Evolutionary conservation across 35 echinoderm and acorn worm genomes (phyloP).

Genomic region (Eucidaris tribuloides): DNA sequence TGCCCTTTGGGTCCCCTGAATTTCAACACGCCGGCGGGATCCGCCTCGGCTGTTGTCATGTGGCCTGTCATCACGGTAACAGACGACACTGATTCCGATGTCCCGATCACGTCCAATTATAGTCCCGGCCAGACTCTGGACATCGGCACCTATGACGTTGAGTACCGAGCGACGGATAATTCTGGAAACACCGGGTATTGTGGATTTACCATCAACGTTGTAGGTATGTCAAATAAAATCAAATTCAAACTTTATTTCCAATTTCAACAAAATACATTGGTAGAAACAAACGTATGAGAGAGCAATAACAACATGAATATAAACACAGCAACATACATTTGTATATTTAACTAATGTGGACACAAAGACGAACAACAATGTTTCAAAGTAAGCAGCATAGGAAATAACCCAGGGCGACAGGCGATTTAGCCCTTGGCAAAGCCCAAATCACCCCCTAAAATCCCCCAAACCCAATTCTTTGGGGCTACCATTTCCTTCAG

Average conservation of each 20-base stretch:
- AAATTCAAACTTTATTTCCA: not conserved
- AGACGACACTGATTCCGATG: not conserved
- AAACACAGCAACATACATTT: too few species aligned
- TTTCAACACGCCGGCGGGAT: not conserved
- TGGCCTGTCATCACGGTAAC: not conserved
- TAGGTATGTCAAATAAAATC: not conserved
- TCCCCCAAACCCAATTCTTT: too few species aligned
- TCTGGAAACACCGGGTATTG: not conserved
- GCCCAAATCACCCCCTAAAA: too few species aligned
- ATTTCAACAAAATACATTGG: not conserved
- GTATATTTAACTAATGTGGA: too few species aligned
- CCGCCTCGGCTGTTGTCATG: not conserved
- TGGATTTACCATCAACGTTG: not conserved
- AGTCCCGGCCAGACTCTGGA: not conserved
- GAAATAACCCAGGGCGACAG: too few species aligned
- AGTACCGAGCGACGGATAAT: slow-evolving; percentile 2
- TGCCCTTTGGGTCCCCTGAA: not conserved
- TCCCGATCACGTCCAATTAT: not conserved
- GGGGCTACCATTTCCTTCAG: too few species aligned
- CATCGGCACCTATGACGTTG: not conserved
- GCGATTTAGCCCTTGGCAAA: too few species aligned
- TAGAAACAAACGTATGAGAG: too few species aligned
- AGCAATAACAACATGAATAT: too few species aligned
- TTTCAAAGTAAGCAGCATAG: too few species aligned
- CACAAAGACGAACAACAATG: too few species aligned